phyloP scores from a whole-genome alignment of 2,113 vertebrate species.

The Rafetus swinhoei region DNA sequence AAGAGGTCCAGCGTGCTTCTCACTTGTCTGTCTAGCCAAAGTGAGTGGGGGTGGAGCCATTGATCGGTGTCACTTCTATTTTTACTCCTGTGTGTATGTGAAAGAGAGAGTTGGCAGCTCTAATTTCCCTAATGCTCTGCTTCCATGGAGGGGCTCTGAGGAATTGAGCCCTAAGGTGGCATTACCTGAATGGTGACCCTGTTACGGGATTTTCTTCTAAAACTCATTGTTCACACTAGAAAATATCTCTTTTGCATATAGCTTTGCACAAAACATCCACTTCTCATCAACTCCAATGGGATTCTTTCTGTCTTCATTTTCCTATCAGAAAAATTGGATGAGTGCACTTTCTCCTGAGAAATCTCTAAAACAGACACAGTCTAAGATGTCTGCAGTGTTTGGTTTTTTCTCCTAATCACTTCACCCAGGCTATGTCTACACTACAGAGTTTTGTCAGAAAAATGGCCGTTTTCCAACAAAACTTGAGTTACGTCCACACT shows the following conservation, averaged over 20 bases:
- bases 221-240: background rate
- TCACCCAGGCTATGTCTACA: background rate
- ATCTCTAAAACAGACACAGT: background rate
- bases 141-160: background rate
- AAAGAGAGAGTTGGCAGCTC: background rate
- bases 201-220: background rate
- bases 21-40: too few relatives aligned
- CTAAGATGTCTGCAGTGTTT: background rate
- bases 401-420: background rate
- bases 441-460: too few relatives aligned
- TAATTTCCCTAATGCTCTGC: background rate
- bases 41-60: background rate
- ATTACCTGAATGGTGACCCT: background rate
- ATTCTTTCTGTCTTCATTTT: background rate
- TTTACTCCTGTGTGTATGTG: background rate
- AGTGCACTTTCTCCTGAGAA: background rate
- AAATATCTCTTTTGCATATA: background rate
- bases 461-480: too few relatives aligned
- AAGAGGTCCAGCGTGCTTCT: background rate
- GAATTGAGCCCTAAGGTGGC: background rate
- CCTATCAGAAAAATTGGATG: background rate
- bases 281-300: background rate
- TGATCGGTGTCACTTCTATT: background rate
- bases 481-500: too few relatives aligned
- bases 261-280: background rate